Conservation (phyloP, 2,888 invertebrate genomes). For the Pyrrhia umbra region DNA sequence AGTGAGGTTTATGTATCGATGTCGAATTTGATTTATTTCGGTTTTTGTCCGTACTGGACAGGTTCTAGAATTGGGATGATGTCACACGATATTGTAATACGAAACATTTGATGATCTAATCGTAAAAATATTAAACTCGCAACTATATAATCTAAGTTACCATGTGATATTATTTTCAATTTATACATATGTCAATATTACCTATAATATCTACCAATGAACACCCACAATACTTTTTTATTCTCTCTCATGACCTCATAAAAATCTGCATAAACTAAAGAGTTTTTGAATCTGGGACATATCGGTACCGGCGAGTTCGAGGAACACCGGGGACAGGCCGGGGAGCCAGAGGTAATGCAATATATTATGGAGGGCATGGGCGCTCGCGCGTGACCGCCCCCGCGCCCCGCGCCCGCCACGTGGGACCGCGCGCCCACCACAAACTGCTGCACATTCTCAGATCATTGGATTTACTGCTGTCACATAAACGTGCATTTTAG, state of each 20-base stretch:
- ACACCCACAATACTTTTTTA: background rate
- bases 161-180: background rate
- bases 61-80: constrained; percentile 19
- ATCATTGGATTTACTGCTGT: constrained; percentile 10
- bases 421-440: background rate
- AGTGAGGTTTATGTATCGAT: background rate
- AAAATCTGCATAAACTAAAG: background rate
- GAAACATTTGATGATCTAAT: constrained; percentile 4
- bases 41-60: constrained; percentile 1
- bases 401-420: constrained; percentile 14
- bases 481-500: background rate
- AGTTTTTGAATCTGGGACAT: constrained; percentile 13
- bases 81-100: constrained; percentile 9
- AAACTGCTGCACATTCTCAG: constrained; percentile 21
- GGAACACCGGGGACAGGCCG: background rate
- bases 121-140: background rate
- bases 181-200: background rate
- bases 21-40: background rate
- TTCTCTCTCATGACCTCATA: background rate
- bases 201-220: background rate
- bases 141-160: background rate
- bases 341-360: constrained; percentile 38
- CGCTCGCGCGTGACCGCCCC: constrained; percentile 50
- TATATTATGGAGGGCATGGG: constrained; percentile 55
- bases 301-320: background rate